Evolutionary conservation across 2,113 vertebrate species (phyloP).

Genomic region (Petroica traversi): DNA sequence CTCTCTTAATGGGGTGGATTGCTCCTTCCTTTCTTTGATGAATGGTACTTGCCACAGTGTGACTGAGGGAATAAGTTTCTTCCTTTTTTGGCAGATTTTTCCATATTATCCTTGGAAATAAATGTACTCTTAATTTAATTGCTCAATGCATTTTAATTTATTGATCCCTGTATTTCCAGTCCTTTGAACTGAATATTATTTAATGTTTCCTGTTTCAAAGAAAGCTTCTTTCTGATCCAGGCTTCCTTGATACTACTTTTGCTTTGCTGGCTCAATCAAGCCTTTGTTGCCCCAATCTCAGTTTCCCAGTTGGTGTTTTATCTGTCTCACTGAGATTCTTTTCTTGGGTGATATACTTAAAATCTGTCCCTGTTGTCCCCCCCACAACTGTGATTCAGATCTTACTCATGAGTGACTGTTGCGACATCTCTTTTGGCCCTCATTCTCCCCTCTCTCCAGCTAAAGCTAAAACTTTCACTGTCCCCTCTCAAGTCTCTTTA

Average conservation of each 20-base stretch:
- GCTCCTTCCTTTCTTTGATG: neutral
- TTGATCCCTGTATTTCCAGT: neutral
- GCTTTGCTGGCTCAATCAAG: neutral
- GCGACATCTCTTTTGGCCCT: neutral
- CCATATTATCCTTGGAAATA: neutral
- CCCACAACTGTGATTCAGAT: neutral
- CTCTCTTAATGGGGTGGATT: neutral
- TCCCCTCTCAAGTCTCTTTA: neutral
- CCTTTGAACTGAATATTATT: neutral
- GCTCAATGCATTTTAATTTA: neutral
- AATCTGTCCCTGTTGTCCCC: neutral
- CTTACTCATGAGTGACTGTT: neutral
- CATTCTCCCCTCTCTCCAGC: neutral
- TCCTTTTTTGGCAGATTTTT: neutral
- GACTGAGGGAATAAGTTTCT: neutral
- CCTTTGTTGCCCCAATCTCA: fast-evolving
- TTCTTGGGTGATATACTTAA: neutral
- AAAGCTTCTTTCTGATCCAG: neutral
- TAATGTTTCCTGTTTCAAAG: neutral
- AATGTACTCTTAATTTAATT: neutral
- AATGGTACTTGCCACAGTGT: neutral
- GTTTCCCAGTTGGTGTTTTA: neutral
- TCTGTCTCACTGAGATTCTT: neutral
- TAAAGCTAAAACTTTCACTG: neutral
- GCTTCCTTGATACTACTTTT: neutral